These are phyloP conservation scores for Cyanoramphus novaezelandiae DNA, from an alignment of 2,113 vertebrate genomes.

Conservation along the genomic window DNA sequence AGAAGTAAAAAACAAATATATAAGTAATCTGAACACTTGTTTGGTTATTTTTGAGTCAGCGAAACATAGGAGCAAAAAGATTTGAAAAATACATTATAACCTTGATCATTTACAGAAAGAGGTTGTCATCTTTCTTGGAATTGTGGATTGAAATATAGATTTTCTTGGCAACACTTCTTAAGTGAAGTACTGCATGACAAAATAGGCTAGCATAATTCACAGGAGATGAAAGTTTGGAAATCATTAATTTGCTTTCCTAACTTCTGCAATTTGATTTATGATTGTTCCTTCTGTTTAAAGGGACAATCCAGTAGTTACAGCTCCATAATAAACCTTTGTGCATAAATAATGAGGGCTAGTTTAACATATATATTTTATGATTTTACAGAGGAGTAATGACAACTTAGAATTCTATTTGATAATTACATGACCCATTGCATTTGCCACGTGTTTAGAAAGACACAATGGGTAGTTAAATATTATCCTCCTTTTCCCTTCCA, in stretches of 20 bases:
- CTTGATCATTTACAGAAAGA: conserved; percentile 21
- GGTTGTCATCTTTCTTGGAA: conserved; percentile 48
- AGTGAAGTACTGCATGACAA: neutral
- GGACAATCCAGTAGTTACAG: neutral
- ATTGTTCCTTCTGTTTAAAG: neutral
- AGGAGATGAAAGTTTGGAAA: neutral
- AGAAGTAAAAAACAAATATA: neutral
- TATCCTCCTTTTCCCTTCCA: neutral
- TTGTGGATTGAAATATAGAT: conserved; percentile 7
- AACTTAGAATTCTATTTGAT: neutral
- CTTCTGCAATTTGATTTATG: neutral
- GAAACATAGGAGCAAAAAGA: neutral
- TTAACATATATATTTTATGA: neutral
- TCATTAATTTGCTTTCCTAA: neutral
- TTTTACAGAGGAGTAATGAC: neutral
- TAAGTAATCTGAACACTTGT: neutral
- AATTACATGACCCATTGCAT: neutral
- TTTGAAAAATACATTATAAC: neutral
- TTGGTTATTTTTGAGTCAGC: neutral
- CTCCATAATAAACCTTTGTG: neutral
- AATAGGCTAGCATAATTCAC: neutral
- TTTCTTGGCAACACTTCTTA: conserved; percentile 34
- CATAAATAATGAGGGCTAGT: neutral
- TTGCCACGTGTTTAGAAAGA: neutral
- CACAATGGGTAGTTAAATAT: neutral